A percentile compares a stretch with the other conserved stretches of the same genome.
phyloP scores from a whole-genome alignment of 2,797 vertebrate species.

The Enteromius fasciolatus region DNA sequence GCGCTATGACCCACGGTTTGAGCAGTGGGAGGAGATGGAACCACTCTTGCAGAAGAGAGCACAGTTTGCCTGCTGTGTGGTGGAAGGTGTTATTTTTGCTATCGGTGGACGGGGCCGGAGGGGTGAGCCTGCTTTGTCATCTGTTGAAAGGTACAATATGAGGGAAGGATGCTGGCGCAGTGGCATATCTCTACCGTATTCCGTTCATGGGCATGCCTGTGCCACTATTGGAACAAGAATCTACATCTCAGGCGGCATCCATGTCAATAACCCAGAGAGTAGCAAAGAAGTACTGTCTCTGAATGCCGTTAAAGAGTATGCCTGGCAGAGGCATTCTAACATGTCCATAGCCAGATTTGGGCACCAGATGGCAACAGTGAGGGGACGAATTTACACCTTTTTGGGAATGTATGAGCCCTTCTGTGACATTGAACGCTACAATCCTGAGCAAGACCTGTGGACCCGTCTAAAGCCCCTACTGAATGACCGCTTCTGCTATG shows the following conservation, averaged over 20 bases:
- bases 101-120: slow-evolving; percentile 80
- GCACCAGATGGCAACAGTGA: slow-evolving; percentile 86
- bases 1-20: slow-evolving; percentile 90
- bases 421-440: slow-evolving; percentile 91
- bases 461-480: slow-evolving; percentile 84
- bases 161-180: slow-evolving; percentile 81
- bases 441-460: slow-evolving; percentile 83
- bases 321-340: slow-evolving; percentile 83
- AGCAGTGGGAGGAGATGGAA: slow-evolving; percentile 80
- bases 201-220: slow-evolving; percentile 86
- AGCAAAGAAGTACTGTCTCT: slow-evolving; percentile 84
- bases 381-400: slow-evolving; percentile 85
- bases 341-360: slow-evolving; percentile 92
- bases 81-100: slow-evolving; percentile 81
- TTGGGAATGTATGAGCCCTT: slow-evolving; percentile 92
- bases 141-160: slow-evolving; percentile 89
- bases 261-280: slow-evolving; percentile 68
- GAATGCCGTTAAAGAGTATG: slow-evolving; percentile 62
- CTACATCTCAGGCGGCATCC: slow-evolving; percentile 88
- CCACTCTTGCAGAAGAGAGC: slow-evolving; percentile 85
- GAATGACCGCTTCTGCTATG: slow-evolving; percentile 88
- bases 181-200: slow-evolving; percentile 74
- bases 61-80: slow-evolving; percentile 86
- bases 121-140: slow-evolving; percentile 71
- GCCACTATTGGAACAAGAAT: slow-evolving; percentile 76